phyloP scores from a whole-genome alignment of 2,888 invertebrate species.

The Ypsolopha scabrella region DNA sequence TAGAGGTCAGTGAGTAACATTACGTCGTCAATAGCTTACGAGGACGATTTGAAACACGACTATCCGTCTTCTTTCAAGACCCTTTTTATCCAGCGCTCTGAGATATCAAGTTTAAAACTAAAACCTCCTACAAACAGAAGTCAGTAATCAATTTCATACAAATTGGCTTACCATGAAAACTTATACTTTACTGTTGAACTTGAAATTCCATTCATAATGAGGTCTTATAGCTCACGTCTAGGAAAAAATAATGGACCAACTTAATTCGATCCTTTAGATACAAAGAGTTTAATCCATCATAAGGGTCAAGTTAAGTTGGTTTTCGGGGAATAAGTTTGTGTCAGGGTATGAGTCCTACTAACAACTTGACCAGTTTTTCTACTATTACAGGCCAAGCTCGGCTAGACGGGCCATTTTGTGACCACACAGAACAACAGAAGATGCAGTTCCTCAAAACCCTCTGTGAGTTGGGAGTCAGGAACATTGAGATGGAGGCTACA shows the following conservation, averaged over 20 bases:
- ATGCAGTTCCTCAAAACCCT: slow-evolving; percentile 68
- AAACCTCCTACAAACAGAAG: too few relatives aligned
- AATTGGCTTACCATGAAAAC: too few relatives aligned
- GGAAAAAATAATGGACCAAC: too few relatives aligned
- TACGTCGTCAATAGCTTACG: neutral
- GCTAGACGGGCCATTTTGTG: slow-evolving; percentile 81
- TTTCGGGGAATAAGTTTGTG: too few relatives aligned
- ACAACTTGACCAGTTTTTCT: neutral
- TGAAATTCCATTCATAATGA: too few relatives aligned
- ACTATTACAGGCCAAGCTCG: slow-evolving; percentile 76
- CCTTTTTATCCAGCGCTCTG: neutral
- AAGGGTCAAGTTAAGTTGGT: too few relatives aligned
- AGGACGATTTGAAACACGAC: neutral
- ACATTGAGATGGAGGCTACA: slow-evolving; percentile 86
- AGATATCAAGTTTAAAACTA: too few relatives aligned
- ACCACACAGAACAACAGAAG: slow-evolving; percentile 74
- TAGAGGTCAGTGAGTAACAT: slow-evolving; percentile 67
- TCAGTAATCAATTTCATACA: neutral
- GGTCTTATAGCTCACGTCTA: too few relatives aligned
- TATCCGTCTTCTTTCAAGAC: neutral
- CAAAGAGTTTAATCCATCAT: too few relatives aligned
- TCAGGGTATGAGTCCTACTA: too few relatives aligned
- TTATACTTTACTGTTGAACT: too few relatives aligned
- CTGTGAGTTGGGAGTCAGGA: slow-evolving; percentile 70
- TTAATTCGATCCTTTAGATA: too few relatives aligned